Base-by-base conservation (phyloP, 2,113 vertebrate species). In the Microcebus lehilahytsara region DNA sequence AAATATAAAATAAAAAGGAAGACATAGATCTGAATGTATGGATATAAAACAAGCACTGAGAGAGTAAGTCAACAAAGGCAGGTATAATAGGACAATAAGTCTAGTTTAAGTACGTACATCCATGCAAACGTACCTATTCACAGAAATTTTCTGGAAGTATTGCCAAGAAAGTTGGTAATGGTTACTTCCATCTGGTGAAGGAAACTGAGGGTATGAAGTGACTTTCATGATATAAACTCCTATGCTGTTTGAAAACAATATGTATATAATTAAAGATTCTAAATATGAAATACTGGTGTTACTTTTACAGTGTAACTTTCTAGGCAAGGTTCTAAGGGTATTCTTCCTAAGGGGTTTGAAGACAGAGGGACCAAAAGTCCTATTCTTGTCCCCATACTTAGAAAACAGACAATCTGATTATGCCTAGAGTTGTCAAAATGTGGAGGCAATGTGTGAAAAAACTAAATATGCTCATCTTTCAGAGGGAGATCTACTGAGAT, bases 331-430 rank as follows among this genome's bases (percentile, higher is more conserved):
- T 95, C 95, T 97, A 84, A 97, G 92, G 80, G 90, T 60, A 79
- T 80, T 93, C 66, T 79, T 92, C 96, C 85, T 79, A 77, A 93
- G 84, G 51, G 86, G 56, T 88, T 91, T 94, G 75, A 94, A 96
- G 90, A 51, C 10, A 92, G 66, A 97, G n/a, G 60, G 94, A 93
- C 67, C 27, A 13, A 91, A 95, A 97, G 85, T 94, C 94, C 91
- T 97, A 91, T 94, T 97, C 95, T 91, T 37, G 51, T 97, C 87
- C 62, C 92, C 87, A 93, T 92, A 96, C 97, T 96, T 97, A 97
- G 97, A 97, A 98, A 97, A 98, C 96, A 97, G 95, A 97, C 96
- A 80, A 96, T 96, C 96, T 96, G 97, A 98, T 97, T 97, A 97
- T 96, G 97, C 86, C 92, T 60, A n/a, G 87, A 97, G 96, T 97